These are phyloP conservation scores for Leptinotarsa tumamoca DNA, from an alignment of 2,888 invertebrate genomes.

Conservation along the genomic window DNA sequence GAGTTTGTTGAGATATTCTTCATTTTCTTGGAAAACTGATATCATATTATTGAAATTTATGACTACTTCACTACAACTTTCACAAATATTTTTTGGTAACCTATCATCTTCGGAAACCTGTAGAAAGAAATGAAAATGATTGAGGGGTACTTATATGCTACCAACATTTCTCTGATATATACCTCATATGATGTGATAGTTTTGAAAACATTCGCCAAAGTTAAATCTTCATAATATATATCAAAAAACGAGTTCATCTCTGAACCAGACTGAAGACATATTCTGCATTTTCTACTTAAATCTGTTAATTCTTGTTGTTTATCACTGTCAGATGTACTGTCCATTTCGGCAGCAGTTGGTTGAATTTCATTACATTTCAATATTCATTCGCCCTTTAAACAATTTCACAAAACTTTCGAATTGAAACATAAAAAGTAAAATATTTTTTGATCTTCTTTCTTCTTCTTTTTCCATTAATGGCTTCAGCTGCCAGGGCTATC, in stretches of 20 bases:
- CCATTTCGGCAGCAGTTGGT: background rate
- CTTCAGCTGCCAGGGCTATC: no score
- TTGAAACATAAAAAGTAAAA: no score
- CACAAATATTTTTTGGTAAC: constrained; percentile 35
- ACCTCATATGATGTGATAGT: constrained; percentile 35
- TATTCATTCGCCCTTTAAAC: no score
- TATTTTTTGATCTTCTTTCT: no score
- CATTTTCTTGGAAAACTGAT: constrained; percentile 39
- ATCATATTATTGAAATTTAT: constrained; percentile 39
- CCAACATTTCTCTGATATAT: background rate
- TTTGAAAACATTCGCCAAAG: constrained; percentile 35
- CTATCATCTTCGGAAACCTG: constrained; percentile 35
- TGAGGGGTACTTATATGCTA: background rate
- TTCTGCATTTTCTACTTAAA: constrained; percentile 30
- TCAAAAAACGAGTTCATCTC: constrained; percentile 36
- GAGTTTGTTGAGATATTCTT: constrained; percentile 31
- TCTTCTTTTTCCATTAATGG: no score
- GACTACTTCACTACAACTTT: constrained; percentile 34
- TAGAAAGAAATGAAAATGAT: constrained; percentile 26
- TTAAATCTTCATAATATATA: constrained; percentile 34
- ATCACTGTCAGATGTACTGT: background rate
- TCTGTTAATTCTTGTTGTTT: background rate
- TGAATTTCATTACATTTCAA: no score
- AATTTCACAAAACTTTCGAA: no score
- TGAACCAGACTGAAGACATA: constrained; percentile 28